These are phyloP conservation scores for Onchidella celtica DNA, from an alignment of 2,888 invertebrate genomes.

Conservation along the genomic window DNA sequence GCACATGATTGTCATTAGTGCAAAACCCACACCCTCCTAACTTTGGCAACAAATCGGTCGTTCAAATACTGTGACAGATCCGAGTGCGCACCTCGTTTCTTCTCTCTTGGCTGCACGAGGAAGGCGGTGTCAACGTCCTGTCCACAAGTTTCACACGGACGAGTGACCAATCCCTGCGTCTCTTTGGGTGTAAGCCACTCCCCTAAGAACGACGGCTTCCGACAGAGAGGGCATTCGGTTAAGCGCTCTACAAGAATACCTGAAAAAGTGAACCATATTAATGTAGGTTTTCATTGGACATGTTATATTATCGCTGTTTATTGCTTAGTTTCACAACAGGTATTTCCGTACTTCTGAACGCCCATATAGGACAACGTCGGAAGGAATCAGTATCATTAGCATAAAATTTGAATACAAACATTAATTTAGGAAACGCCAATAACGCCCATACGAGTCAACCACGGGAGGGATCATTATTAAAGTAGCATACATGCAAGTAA, in stretches of 20 bases:
- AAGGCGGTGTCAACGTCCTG: slow-evolving; percentile 69
- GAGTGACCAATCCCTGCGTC: slow-evolving; percentile 66
- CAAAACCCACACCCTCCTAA: neutral
- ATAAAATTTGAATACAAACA: neutral
- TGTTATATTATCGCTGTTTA: no score
- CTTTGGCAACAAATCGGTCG: neutral
- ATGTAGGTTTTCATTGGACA: no score
- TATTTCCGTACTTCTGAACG: no score
- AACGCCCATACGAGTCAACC: no score
- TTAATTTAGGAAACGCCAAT: no score
- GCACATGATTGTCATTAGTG: neutral
- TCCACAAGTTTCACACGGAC: slow-evolving; percentile 70
- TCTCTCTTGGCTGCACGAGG: slow-evolving; percentile 77
- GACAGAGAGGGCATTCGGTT: slow-evolving; percentile 75
- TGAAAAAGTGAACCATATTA: slow-evolving; percentile 51
- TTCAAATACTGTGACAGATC: neutral
- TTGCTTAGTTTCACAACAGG: no score
- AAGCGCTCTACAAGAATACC: slow-evolving; percentile 73
- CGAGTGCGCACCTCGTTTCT: slow-evolving; percentile 67
- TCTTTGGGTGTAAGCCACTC: slow-evolving; percentile 79
- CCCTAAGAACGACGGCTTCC: slow-evolving; percentile 72
- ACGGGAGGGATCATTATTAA: no score
- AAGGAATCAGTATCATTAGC: neutral
- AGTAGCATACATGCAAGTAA: no score
- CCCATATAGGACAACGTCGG: no score